Conservation (phyloP, 2,888 invertebrate genomes). For the Tryphoninae sp. region DNA sequence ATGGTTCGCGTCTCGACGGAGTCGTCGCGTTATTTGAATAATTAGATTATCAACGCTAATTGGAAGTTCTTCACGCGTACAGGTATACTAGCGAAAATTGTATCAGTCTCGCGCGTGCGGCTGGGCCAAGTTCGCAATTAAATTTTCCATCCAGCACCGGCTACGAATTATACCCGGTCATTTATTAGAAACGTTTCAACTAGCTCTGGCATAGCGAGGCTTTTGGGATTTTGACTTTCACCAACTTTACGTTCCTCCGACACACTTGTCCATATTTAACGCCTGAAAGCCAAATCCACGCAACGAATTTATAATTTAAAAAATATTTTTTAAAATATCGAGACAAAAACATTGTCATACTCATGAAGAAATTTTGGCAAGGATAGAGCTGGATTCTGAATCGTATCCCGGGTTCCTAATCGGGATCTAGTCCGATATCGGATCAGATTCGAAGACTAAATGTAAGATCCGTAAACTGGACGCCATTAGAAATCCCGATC, state of each 20-base stretch:
- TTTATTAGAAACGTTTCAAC: conserved; percentile 50
- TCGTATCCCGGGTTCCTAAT: too few species aligned
- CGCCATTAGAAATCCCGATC: too few species aligned
- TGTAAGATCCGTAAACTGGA: too few species aligned
- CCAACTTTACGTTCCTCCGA: background rate
- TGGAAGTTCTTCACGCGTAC: conserved; percentile 39
- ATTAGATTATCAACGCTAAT: conserved; percentile 50
- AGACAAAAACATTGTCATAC: too few species aligned
- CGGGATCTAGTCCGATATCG: too few species aligned
- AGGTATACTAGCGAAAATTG: conserved; percentile 23
- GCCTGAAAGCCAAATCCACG: conserved; percentile 5
- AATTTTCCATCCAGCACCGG: conserved; percentile 43
- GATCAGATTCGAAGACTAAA: too few species aligned
- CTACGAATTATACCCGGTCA: conserved; percentile 55
- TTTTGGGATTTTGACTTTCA: conserved; percentile 7
- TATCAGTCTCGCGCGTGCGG: conserved; percentile 20
- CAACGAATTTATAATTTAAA: too few species aligned
- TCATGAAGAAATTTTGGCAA: too few species aligned
- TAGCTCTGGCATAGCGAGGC: conserved; percentile 34
- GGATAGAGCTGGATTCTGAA: too few species aligned
- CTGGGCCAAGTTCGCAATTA: conserved; percentile 47
- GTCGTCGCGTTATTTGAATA: background rate
- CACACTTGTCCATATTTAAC: conserved; percentile 17
- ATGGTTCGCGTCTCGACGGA: too few species aligned
- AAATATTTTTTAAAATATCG: too few species aligned